Conservation (phyloP, 2,113 vertebrate species). For the Sciurus niger region DNA sequence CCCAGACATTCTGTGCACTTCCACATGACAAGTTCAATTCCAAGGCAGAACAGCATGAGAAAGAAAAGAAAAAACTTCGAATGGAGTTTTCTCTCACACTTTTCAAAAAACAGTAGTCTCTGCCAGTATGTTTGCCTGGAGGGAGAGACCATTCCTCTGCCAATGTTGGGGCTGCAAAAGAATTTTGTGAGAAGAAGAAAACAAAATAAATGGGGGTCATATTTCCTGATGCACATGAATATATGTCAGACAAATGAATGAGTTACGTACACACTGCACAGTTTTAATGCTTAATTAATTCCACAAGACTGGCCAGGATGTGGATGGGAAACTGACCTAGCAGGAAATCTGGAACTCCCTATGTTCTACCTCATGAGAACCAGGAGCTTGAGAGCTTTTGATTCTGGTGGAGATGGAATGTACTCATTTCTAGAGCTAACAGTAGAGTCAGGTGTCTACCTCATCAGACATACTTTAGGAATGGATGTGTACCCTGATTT, state of each 20-base stretch:
- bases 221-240: background rate
- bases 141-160: too few species aligned
- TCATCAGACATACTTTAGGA: conserved; percentile 69
- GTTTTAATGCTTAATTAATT: conserved; percentile 80
- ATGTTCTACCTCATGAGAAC: conserved; percentile 74
- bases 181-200: too few species aligned
- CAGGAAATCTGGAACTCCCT: conserved; percentile 85
- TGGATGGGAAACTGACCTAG: conserved; percentile 86
- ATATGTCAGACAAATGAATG: conserved; percentile 49
- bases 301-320: conserved; percentile 75
- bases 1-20: too few species aligned
- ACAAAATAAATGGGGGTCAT: background rate
- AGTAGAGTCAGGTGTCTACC: conserved; percentile 87
- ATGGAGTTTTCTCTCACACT: too few species aligned
- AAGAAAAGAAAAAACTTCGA: too few species aligned
- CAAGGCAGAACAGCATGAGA: too few species aligned
- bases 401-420: conserved; percentile 88
- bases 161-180: too few species aligned
- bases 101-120: too few species aligned
- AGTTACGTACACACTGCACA: background rate
- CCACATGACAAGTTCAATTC: too few species aligned
- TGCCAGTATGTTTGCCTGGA: too few species aligned
- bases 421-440: conserved; percentile 89
- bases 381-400: conserved; percentile 85
- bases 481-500: conserved; percentile 65